Base-by-base conservation (phyloP, 2,113 vertebrate genomes). In the Neoarius graeffei region DNA sequence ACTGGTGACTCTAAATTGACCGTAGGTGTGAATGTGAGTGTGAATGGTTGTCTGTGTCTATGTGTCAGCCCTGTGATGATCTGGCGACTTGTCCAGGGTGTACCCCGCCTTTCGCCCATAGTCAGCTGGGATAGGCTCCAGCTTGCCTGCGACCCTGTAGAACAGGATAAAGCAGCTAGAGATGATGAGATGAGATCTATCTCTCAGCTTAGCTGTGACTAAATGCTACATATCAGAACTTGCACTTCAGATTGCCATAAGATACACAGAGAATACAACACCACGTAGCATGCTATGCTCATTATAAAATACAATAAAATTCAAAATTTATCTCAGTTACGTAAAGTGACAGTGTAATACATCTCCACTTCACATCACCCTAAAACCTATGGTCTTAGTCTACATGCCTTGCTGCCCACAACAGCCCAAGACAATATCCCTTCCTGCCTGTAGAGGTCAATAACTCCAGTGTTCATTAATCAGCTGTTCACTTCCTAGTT, bases 161-260 rank as follows among this genome's bases (percentile, higher is more conserved):
- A 3, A 42, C 35, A 42, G 35, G 35, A 42, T 42, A 42, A 42
- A 42, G 35, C 35, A 3, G 35, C 35, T 42, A 42, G 35, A 42
- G 35, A 42, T 42, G 3, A 42, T 42, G 3, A 42, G 35, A 3
- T 50, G 76, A 80, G 83, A 80, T 86, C 52, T 57, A 71, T 79
- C 27, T 19, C 15, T 66, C 5, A 67, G 73, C 50, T 67, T 79
- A 57, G 23, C 27, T n/a, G 10, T 13, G 14, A 83, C 64, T n/a
- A 52, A 77, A 74, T 77, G 59, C 11, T 42, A 80, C 56, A 57
- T 71, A 83, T 84, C 20, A 27, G 15, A 88, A 60, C 20, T 64
- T 90, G 35, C 76, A 48, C 19, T 35, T 81, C 27, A 48, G 56
- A 57, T 30, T 30, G 17, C 0, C 9, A 19, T 56, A 54, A 77